These are phyloP conservation scores for Schizaphis graminum DNA, from an alignment of 2,888 invertebrate genomes.

Conservation along the genomic window DNA sequence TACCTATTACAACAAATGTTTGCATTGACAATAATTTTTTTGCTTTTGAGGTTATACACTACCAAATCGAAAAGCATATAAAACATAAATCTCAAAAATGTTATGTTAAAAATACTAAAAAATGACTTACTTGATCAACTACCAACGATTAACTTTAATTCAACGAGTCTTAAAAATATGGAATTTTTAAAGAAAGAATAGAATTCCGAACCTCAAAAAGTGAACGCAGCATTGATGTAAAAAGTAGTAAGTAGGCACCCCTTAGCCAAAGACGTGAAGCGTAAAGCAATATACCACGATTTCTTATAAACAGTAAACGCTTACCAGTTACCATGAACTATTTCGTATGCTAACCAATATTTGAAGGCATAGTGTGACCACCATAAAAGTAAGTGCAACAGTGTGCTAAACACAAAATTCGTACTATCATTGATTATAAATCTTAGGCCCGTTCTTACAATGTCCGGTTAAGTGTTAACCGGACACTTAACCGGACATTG, in stretches of 20 bases:
- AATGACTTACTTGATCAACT: neutral
- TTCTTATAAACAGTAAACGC: neutral
- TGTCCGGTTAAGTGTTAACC: too few relatives aligned
- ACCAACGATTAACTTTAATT: neutral
- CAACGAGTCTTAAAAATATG: neutral
- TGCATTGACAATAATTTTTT: neutral
- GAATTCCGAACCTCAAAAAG: neutral
- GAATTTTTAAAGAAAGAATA: slow-evolving; percentile 2
- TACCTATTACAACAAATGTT: neutral
- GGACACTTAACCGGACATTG: too few relatives aligned
- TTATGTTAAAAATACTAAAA: neutral
- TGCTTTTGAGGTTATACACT: slow-evolving; percentile 39
- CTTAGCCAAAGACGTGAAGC: rapidly evolving
- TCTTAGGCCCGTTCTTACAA: too few relatives aligned
- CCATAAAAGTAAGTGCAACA: neutral
- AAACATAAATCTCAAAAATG: neutral
- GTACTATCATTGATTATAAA: too few relatives aligned
- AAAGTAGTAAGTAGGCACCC: neutral
- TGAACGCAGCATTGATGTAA: neutral
- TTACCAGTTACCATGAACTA: neutral
- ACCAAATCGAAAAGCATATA: neutral
- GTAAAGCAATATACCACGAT: neutral
- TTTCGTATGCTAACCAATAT: neutral
- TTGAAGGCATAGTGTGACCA: neutral
- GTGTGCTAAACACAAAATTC: too few relatives aligned